These are phyloP conservation scores for Mellivora capensis DNA, from an alignment of 2,113 vertebrate species.

Conservation along the genomic window DNA sequence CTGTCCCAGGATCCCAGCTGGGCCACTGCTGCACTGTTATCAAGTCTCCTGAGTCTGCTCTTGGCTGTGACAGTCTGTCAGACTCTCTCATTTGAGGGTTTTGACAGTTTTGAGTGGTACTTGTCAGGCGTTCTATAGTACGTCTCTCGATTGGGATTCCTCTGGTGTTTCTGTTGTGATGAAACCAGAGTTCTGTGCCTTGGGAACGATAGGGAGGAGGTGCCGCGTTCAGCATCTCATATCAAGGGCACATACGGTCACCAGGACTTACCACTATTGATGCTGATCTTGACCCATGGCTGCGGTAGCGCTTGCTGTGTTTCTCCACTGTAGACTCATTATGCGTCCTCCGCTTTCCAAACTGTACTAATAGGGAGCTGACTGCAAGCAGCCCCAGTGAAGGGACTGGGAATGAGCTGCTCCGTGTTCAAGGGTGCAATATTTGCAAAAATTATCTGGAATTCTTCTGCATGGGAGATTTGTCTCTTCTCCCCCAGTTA, in stretches of 20 bases:
- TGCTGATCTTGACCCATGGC: not conserved
- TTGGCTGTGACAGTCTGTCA: not conserved
- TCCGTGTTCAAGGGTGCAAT: not conserved
- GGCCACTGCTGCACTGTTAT: not conserved
- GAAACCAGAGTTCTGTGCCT: not conserved
- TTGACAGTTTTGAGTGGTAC: not conserved
- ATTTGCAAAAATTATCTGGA: not conserved
- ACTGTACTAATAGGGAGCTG: not conserved
- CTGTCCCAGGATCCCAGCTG: not conserved
- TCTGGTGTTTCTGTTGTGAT: not conserved
- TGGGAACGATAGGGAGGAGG: not conserved
- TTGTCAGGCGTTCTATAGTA: not conserved
- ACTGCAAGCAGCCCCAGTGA: not conserved
- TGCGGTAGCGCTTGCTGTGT: not conserved
- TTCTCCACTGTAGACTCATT: not conserved
- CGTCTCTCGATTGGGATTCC: not conserved
- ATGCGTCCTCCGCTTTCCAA: not conserved
- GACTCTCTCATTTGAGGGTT: not conserved
- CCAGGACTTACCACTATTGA: not conserved
- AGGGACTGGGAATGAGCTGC: not conserved
- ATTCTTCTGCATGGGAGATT: not conserved
- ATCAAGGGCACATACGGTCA: not conserved
- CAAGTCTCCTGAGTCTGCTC: not conserved
- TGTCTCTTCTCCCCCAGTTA: not conserved
- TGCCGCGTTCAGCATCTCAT: not conserved